Conservation (phyloP, 2,888 invertebrate species). For the Carabus problematicus region DNA sequence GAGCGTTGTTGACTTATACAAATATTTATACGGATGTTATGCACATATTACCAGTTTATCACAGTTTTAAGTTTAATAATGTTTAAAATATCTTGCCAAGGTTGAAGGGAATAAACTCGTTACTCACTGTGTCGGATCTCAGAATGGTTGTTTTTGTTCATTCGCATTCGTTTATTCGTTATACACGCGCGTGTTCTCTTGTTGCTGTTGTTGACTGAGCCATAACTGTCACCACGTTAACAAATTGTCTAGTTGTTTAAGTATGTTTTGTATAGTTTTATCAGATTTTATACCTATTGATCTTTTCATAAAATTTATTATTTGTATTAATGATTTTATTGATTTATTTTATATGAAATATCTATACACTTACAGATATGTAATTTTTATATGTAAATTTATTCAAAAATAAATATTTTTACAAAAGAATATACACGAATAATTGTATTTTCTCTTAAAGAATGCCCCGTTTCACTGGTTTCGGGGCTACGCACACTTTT, state of each 20-base stretch:
- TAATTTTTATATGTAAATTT: conserved; percentile 43
- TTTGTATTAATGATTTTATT: conserved; percentile 43
- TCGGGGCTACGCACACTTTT: conserved; percentile 86
- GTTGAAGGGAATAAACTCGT: conserved; percentile 42
- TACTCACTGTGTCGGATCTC: conserved; percentile 41
- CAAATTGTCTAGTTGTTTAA: conserved; percentile 35
- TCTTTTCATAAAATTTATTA: conserved; percentile 40
- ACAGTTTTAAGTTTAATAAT: conserved; percentile 36
- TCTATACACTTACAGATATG: conserved; percentile 39
- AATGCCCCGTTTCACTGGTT: conserved; percentile 84
- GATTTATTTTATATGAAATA: conserved; percentile 41
- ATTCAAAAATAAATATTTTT: conserved; percentile 43
- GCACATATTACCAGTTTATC: conserved; percentile 42
- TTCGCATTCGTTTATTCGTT: conserved; percentile 18
- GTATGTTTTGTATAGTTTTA: conserved; percentile 59
- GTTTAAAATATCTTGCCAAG: conserved; percentile 37
- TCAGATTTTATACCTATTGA: conserved; percentile 55
- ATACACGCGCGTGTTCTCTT: conserved; percentile 21
- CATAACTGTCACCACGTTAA: conserved; percentile 39
- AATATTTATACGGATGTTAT: conserved; percentile 37
- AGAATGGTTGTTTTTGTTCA: conserved; percentile 28
- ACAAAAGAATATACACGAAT: conserved; percentile 20
- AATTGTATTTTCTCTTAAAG: conserved; percentile 11
- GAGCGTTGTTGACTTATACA: conserved; percentile 41
- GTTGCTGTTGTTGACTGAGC: conserved; percentile 43